Conservation (phyloP, 2,888 invertebrate species). For the Stenchaetothrips biformis region DNA sequence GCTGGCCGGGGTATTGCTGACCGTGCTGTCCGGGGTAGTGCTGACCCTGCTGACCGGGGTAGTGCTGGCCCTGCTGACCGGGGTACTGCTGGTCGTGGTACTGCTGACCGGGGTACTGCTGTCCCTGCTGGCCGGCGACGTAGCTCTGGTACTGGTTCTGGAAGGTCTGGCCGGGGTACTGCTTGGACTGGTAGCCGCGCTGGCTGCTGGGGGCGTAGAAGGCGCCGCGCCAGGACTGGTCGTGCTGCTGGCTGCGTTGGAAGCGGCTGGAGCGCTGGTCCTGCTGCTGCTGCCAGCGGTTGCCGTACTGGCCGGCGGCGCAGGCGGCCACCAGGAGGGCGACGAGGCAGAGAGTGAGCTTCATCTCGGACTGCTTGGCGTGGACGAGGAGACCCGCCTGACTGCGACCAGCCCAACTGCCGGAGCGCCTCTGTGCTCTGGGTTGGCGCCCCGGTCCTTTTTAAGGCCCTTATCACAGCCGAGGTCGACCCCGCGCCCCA, state of each 20-base stretch:
- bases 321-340: constrained; percentile 11
- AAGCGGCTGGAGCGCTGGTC: not conserved
- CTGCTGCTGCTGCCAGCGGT: constrained; percentile 1
- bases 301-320: not conserved
- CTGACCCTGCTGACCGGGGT: not conserved
- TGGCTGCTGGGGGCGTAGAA: not conserved
- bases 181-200: not conserved
- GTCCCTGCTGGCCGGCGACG: constrained; percentile 1
- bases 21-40: not conserved
- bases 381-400: not conserved
- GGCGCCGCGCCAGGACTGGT: not conserved
- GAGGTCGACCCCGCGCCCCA: constrained; percentile 31
- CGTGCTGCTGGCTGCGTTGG: not conserved
- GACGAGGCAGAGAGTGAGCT: constrained; percentile 9
- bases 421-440: not conserved
- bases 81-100: not conserved
- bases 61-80: not conserved
- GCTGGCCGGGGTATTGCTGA: not conserved
- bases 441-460: not conserved
- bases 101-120: not conserved
- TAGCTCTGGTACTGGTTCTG: not conserved
- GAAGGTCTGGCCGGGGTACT: not conserved
- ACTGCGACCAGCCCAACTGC: not conserved
- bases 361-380: not conserved
- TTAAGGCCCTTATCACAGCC: constrained; percentile 28